Evolutionary conservation across 2,797 vertebrate genomes (phyloP).

Genomic region (Petrocephalus sullivani): DNA sequence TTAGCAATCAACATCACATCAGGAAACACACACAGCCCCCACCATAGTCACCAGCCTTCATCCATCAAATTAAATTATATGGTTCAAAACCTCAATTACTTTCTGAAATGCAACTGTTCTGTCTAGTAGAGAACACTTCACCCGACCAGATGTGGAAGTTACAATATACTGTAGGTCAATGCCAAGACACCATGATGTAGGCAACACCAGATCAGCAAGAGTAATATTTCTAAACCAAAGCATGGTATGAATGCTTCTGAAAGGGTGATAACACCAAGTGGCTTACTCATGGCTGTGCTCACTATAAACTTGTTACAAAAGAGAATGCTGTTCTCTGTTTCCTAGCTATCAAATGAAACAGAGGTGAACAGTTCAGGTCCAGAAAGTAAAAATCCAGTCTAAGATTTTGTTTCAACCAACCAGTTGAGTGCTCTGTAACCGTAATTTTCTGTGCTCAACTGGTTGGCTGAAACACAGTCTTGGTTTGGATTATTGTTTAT

Average conservation of each 20-base stretch:
- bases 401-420: neutral
- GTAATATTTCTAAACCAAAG: conserved; percentile 26
- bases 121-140: conserved; percentile 43
- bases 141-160: neutral
- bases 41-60: conserved; percentile 19
- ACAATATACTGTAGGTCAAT: conserved; percentile 31
- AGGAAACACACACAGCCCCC: conserved; percentile 5
- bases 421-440: neutral
- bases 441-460: neutral
- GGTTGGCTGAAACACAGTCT: neutral
- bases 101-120: conserved; percentile 48
- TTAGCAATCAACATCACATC: conserved; percentile 16
- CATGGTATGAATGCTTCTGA: conserved; percentile 22
- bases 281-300: neutral
- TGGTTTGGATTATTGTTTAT: neutral
- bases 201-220: conserved; percentile 28
- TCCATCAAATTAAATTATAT: conserved; percentile 26
- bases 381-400: neutral
- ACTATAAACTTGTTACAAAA: neutral
- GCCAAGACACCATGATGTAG: conserved; percentile 17
- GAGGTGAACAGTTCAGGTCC: neutral
- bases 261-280: conserved; percentile 17
- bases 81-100: conserved; percentile 60
- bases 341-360: neutral
- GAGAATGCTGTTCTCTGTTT: neutral